These are phyloP conservation scores for Harlomillsia oculata DNA, from an alignment of 1,140 invertebrate species.

Conservation along the genomic window DNA sequence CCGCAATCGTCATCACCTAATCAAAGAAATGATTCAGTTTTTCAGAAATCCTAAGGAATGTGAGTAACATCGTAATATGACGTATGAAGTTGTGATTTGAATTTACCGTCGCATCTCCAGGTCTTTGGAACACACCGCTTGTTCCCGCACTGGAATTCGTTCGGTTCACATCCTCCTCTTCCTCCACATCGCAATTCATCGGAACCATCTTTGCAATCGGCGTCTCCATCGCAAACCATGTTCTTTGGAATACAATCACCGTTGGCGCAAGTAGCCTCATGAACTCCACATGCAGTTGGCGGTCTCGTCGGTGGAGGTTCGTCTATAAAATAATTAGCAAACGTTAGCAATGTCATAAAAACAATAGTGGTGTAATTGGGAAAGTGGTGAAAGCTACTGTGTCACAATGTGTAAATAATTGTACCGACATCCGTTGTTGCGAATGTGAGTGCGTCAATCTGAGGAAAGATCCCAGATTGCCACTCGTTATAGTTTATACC, in stretches of 20 bases:
- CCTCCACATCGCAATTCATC: slow-evolving; percentile 72
- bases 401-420: slow-evolving; percentile 1
- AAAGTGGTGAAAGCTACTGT: not conserved
- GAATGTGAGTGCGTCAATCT: slow-evolving; percentile 30
- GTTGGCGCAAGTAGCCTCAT: slow-evolving; percentile 82
- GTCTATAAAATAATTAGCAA: slow-evolving; percentile 32
- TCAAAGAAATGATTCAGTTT: not conserved
- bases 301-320: slow-evolving; percentile 39
- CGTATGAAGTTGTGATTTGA: not conserved
- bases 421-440: slow-evolving; percentile 29
- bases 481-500: slow-evolving; percentile 27
- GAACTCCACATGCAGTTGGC: slow-evolving; percentile 53
- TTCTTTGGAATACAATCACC: slow-evolving; percentile 77
- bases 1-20: slow-evolving; percentile 59
- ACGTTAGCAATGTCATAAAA: no score
- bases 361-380: not conserved
- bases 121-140: slow-evolving; percentile 74
- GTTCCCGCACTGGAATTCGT: slow-evolving; percentile 81
- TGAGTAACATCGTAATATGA: not conserved
- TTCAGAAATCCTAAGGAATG: not conserved
- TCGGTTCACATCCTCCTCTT: slow-evolving; percentile 54
- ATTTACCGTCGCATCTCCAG: slow-evolving; percentile 72
- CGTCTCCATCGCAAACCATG: slow-evolving; percentile 49
- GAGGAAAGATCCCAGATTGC: slow-evolving; percentile 27
- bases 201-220: slow-evolving; percentile 73